phyloP scores from a whole-genome alignment of 2,797 vertebrate species.

The Enteromius afrohamiltoni region DNA sequence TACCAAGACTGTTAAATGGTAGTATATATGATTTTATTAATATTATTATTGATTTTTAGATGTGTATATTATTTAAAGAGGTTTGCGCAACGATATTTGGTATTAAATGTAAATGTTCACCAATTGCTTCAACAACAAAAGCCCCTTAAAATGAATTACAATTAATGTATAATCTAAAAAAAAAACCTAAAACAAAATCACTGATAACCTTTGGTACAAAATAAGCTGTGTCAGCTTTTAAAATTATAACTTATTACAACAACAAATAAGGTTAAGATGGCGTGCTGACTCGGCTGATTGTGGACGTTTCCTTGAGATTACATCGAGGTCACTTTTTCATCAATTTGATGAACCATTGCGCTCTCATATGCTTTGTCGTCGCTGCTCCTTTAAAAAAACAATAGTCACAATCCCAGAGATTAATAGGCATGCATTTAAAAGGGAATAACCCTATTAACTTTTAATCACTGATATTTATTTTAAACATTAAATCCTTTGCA shows the following conservation, averaged over 20 bases:
- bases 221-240: background rate
- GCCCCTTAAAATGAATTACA: background rate
- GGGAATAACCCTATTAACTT: background rate
- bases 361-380: constrained; percentile 59
- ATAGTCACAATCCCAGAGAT: background rate
- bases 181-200: background rate
- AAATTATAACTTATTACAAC: background rate
- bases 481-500: background rate
- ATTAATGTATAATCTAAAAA: constrained; percentile 1
- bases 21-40: background rate
- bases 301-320: constrained; percentile 58
- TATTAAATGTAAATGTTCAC: background rate
- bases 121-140: background rate
- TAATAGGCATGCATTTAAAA: background rate
- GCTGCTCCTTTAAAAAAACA: constrained; percentile 63
- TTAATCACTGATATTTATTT: background rate
- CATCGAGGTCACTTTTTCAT: constrained; percentile 69
- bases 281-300: background rate
- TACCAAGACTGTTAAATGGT: background rate
- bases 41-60: background rate
- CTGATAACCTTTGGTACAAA: background rate
- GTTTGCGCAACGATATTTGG: background rate
- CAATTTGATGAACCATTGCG: constrained; percentile 33
- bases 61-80: background rate
- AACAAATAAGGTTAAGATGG: background rate